These are phyloP conservation scores for Athetis lepigone DNA, from an alignment of 2,888 invertebrate genomes.

Conservation along the genomic window DNA sequence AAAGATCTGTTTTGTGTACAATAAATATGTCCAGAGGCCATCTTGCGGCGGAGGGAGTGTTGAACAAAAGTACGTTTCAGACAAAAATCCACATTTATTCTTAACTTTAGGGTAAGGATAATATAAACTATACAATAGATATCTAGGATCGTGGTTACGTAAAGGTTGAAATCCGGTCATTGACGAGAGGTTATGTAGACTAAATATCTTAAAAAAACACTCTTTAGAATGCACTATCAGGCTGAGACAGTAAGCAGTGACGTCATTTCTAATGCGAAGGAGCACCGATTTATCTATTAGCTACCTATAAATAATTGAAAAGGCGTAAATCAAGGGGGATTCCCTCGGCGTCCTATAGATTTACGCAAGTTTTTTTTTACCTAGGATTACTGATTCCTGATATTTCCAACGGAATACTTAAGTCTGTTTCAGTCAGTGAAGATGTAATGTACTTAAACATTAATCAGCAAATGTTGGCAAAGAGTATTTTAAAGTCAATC, in stretches of 20 bases:
- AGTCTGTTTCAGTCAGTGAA: no score
- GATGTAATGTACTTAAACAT: no score
- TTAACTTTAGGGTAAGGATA: not conserved
- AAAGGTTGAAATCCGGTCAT: constrained; percentile 24
- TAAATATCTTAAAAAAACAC: constrained; percentile 7
- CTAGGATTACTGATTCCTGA: not conserved
- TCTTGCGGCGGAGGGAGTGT: constrained; percentile 10
- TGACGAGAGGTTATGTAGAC: constrained; percentile 6
- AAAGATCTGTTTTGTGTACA: constrained; percentile 39
- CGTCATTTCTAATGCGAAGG: constrained; percentile 12
- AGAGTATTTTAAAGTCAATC: no score
- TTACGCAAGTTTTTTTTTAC: not conserved
- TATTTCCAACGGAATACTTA: not conserved
- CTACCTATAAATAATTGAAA: not conserved
- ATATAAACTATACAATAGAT: no score
- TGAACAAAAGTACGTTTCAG: constrained; percentile 47
- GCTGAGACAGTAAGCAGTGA: not conserved
- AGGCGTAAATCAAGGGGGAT: not conserved
- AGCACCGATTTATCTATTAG: not conserved
- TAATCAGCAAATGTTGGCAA: no score
- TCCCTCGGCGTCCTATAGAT: not conserved
- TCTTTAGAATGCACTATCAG: not conserved
- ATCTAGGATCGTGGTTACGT: no score
- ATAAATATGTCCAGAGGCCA: constrained; percentile 32
- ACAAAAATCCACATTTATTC: constrained; percentile 1